Conservation (phyloP, 2,888 invertebrate species). For the Drosophila peninsularis region DNA sequence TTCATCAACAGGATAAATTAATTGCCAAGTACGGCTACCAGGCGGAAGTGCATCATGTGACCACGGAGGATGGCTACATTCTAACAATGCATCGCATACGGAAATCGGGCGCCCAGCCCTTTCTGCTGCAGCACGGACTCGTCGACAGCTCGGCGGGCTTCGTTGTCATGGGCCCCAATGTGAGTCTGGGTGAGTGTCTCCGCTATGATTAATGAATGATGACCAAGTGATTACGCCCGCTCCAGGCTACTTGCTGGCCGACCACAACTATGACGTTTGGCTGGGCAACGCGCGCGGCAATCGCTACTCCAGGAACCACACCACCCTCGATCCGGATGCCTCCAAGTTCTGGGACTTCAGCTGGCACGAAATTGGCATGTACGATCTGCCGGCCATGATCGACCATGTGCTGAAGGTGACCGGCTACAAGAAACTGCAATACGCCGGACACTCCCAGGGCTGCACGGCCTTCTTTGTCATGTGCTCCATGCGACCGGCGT, state of each 20-base stretch:
- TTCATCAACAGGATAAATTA: slow-evolving; percentile 84
- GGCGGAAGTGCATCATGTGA: slow-evolving; percentile 87
- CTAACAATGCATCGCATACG: slow-evolving; percentile 90
- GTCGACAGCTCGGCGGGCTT: slow-evolving; percentile 90
- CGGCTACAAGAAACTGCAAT: slow-evolving; percentile 86
- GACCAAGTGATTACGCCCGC: slow-evolving; percentile 42
- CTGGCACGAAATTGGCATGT: slow-evolving; percentile 93
- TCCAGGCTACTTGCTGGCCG: slow-evolving; percentile 85
- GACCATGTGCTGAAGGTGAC: slow-evolving; percentile 87
- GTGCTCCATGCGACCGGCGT: slow-evolving; percentile 87
- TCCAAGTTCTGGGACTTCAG: slow-evolving; percentile 89
- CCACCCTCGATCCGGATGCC: slow-evolving; percentile 80
- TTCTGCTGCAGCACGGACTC: slow-evolving; percentile 90
- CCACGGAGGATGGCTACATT: slow-evolving; percentile 92
- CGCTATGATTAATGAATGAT: slow-evolving; percentile 54
- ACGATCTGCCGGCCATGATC: slow-evolving; percentile 93
- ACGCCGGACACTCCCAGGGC: slow-evolving; percentile 89
- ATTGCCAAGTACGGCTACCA: slow-evolving; percentile 88
- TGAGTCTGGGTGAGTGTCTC: slow-evolving; percentile 84
- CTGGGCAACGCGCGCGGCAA: slow-evolving; percentile 84
- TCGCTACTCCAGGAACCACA: slow-evolving; percentile 84
- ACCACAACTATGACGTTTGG: slow-evolving; percentile 84
- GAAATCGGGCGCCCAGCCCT: slow-evolving; percentile 86
- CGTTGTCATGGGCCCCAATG: slow-evolving; percentile 89
- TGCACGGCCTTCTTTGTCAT: slow-evolving; percentile 89